phyloP scores from a whole-genome alignment of 2,888 invertebrate species.

The Himalopsyche japonica region DNA sequence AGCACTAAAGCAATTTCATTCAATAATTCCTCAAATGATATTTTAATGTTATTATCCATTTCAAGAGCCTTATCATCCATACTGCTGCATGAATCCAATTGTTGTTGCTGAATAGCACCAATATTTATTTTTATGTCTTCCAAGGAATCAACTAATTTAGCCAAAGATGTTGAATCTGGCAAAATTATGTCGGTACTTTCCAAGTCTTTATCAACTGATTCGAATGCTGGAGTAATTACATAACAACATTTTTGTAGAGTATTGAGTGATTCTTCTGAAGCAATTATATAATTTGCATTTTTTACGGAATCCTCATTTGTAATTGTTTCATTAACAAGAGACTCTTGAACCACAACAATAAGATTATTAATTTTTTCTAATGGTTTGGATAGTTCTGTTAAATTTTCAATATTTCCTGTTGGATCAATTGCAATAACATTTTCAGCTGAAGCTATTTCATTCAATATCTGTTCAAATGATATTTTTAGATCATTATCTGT shows the following conservation, averaged over 20 bases:
- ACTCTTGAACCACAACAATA: constrained; percentile 22
- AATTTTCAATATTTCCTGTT: neutral
- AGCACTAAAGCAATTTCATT: constrained; percentile 43
- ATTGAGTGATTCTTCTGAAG: neutral
- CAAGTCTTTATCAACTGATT: no score
- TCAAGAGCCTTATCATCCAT: neutral
- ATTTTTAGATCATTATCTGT: constrained; percentile 1
- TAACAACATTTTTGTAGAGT: no score
- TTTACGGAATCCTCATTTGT: neutral
- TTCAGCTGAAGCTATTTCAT: constrained; percentile 42
- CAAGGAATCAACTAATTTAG: constrained; percentile 5
- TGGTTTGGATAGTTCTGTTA: neutral
- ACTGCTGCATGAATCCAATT: constrained; percentile 26
- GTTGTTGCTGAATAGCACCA: constrained; percentile 41
- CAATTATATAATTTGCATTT: neutral
- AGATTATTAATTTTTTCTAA: neutral
- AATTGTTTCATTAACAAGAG: neutral
- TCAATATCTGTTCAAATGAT: constrained; percentile 41
- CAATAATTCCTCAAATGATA: constrained; percentile 42
- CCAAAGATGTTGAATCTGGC: neutral
- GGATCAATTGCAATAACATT: neutral
- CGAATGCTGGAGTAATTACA: no score
- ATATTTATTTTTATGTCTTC: constrained; percentile 37
- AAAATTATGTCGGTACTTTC: neutral
- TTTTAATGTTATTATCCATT: constrained; percentile 11